Conservation (phyloP, 2,888 invertebrate genomes). For the Dione vanillae region DNA sequence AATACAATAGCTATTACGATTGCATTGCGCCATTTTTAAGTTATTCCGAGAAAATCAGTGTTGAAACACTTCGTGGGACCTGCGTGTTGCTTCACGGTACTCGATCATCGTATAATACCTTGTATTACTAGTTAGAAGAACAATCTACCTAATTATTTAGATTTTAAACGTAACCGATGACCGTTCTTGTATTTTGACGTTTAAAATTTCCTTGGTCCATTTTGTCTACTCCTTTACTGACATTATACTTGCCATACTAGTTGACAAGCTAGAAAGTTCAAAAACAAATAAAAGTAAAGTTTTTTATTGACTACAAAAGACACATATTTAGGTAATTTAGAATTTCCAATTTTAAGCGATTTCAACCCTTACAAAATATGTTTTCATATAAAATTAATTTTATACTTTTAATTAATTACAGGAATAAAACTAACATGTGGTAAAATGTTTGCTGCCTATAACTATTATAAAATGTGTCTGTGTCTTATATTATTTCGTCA, state of each 20-base stretch:
- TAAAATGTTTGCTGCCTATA: too few relatives aligned
- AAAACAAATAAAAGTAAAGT: not conserved
- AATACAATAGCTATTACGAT: conserved; percentile 21
- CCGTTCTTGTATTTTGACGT: not conserved
- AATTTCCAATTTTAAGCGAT: too few relatives aligned
- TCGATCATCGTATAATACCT: conserved; percentile 32
- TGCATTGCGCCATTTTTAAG: conserved; percentile 40
- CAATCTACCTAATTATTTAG: not conserved
- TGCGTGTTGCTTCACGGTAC: conserved; percentile 58
- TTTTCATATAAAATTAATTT: too few relatives aligned
- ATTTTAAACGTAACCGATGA: not conserved
- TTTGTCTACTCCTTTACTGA: not conserved
- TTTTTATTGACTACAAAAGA: not conserved
- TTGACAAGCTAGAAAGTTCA: not conserved
- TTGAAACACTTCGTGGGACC: conserved; percentile 74
- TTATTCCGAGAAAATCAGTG: conserved; percentile 53
- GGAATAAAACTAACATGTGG: too few relatives aligned
- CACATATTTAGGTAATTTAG: too few relatives aligned
- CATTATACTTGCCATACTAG: not conserved
- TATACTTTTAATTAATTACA: too few relatives aligned
- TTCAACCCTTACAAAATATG: too few relatives aligned
- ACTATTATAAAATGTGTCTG: too few relatives aligned
- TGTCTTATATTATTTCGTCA: too few relatives aligned
- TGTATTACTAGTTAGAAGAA: conserved; percentile 24
- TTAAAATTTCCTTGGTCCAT: not conserved